phyloP scores from a whole-genome alignment of 2,888 invertebrate species.

The Desoria tigrina region DNA sequence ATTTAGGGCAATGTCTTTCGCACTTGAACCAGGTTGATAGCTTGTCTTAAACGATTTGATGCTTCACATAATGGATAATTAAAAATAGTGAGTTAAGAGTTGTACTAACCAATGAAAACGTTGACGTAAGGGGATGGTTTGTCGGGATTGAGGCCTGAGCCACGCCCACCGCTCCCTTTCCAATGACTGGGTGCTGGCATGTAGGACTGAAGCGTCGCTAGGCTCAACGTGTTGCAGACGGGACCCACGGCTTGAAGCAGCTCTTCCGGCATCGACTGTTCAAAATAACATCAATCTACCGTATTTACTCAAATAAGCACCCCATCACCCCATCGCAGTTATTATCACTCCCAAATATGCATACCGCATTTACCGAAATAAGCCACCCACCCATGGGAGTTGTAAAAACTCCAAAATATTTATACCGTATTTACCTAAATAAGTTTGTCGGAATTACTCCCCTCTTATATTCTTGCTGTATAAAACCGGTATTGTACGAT shows the following conservation, averaged over 20 bases:
- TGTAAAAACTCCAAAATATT: too few species aligned
- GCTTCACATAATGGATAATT: not conserved
- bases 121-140: slow-evolving; percentile 67
- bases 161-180: slow-evolving; percentile 59
- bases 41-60: not conserved
- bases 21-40: not conserved
- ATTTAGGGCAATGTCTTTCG: too few species aligned
- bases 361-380: too few species aligned
- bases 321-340: not conserved
- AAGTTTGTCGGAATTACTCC: too few species aligned
- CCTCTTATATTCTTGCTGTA: too few species aligned
- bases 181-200: slow-evolving; percentile 73
- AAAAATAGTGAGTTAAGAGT: not conserved
- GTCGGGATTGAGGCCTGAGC: slow-evolving; percentile 59
- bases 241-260: slow-evolving; percentile 72
- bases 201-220: slow-evolving; percentile 79
- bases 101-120: slow-evolving; percentile 68
- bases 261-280: slow-evolving; percentile 71
- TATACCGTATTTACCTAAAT: too few species aligned
- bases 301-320: not conserved
- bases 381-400: too few species aligned
- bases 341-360: not conserved
- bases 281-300: slow-evolving; percentile 10
- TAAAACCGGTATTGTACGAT: too few species aligned
- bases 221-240: slow-evolving; percentile 73